These are phyloP conservation scores for Leptopterna dolabrata DNA, from an alignment of 2,888 invertebrate species.

Conservation along the genomic window DNA sequence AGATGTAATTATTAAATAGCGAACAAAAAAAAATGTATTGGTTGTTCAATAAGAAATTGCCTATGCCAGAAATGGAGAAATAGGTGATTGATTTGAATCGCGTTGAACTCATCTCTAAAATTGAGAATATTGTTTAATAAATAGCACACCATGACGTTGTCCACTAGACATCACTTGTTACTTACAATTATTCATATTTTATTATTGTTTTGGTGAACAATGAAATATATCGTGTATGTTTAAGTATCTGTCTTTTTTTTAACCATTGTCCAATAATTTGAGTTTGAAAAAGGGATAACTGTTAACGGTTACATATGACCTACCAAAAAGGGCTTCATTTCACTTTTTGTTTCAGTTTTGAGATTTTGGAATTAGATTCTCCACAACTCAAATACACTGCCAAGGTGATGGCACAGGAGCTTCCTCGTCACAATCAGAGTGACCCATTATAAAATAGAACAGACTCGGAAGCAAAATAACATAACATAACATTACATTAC, in stretches of 20 bases:
- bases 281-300: too few relatives aligned
- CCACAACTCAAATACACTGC: too few relatives aligned
- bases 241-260: constrained; percentile 13
- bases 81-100: not conserved
- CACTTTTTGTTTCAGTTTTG: too few relatives aligned
- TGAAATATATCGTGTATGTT: constrained; percentile 53
- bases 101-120: not conserved
- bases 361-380: too few relatives aligned
- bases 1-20: not conserved
- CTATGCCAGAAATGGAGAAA: not conserved
- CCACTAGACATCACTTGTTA: constrained; percentile 42
- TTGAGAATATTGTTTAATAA: constrained; percentile 34
- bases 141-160: constrained; percentile 48
- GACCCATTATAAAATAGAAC: too few relatives aligned
- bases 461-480: too few relatives aligned
- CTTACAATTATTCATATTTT: constrained; percentile 45
- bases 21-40: constrained; percentile 21
- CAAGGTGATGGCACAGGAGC: too few relatives aligned
- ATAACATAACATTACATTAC: too few relatives aligned
- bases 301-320: too few relatives aligned
- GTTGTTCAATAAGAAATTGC: not conserved
- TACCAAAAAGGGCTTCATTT: too few relatives aligned
- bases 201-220: constrained; percentile 51
- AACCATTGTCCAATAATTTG: too few relatives aligned
- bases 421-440: too few relatives aligned